These are phyloP conservation scores for Mesorhabditis belari DNA, from an alignment of 2,888 invertebrate genomes.

Conservation along the genomic window DNA sequence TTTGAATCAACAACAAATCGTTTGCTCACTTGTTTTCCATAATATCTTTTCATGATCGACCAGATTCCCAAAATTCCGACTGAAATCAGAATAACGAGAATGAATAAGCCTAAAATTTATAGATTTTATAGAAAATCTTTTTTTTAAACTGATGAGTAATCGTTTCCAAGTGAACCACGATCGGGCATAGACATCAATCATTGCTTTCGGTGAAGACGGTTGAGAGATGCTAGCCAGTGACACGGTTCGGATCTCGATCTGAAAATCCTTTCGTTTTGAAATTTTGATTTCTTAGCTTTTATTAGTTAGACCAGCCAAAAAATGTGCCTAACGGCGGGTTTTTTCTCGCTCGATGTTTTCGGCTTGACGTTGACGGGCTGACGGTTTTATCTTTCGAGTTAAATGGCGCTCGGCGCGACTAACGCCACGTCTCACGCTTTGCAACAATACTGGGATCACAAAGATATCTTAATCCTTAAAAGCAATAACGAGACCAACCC, in stretches of 20 bases:
- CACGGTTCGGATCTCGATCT: neutral
- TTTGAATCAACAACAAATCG: neutral
- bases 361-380: no score
- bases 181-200: conserved; percentile 20
- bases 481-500: no score
- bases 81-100: conserved; percentile 9
- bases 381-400: no score
- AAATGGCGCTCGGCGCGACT: no score
- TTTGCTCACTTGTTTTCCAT: conserved; percentile 36
- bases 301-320: no score
- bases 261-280: no score
- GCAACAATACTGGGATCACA: no score
- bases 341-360: no score
- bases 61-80: conserved; percentile 11
- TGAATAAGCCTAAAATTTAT: neutral
- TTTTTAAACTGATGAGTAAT: neutral
- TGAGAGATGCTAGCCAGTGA: neutral
- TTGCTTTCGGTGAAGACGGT: conserved; percentile 9
- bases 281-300: no score
- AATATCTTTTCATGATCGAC: conserved; percentile 17
- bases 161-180: conserved; percentile 28
- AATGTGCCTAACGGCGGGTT: no score
- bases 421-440: no score
- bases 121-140: neutral
- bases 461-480: no score